Conservation (phyloP, 2,113 vertebrate genomes). For the Oreochromis spilurus region DNA sequence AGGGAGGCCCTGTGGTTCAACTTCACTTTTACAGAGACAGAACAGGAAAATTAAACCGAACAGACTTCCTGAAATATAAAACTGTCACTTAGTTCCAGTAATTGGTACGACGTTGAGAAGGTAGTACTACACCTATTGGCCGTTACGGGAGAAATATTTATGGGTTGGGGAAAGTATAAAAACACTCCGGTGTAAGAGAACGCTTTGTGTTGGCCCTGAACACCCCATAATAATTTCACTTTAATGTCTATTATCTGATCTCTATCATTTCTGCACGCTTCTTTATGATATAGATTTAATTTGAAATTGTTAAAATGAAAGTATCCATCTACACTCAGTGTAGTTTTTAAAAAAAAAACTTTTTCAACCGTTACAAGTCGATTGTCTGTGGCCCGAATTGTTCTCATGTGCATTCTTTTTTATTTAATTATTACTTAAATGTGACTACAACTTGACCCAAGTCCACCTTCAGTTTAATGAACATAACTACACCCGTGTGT, state of each 20-base stretch:
- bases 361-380: neutral
- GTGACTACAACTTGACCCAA: fast-evolving
- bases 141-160: neutral
- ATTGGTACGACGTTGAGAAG: neutral
- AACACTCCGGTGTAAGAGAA: neutral
- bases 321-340: neutral
- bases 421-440: neutral
- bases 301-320: neutral
- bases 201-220: neutral
- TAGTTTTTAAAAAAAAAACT: neutral
- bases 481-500: neutral
- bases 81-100: neutral
- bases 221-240: neutral
- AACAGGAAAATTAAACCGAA: neutral
- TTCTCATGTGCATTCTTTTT: fast-evolving
- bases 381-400: neutral
- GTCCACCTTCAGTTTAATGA: neutral
- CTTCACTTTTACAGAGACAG: neutral
- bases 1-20: neutral
- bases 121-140: neutral
- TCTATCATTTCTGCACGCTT: neutral
- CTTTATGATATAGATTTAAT: neutral
- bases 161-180: fast-evolving
- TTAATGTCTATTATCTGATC: neutral
- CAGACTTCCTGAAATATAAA: neutral